Base-by-base conservation (phyloP, 1,140 invertebrate species). In the Heterodera schachtii region DNA sequence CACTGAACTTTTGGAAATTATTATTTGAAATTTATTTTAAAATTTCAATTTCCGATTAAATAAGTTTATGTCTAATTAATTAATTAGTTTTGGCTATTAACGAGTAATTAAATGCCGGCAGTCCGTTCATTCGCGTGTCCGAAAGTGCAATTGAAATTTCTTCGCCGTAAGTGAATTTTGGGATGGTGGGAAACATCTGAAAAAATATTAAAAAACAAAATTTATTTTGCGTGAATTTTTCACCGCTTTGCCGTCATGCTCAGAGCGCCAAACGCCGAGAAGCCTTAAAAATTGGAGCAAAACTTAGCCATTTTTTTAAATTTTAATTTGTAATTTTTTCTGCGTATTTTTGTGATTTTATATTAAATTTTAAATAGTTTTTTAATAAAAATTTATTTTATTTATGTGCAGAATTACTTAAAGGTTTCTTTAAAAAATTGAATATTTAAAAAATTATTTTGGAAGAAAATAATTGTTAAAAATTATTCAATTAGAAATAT, bases 91-190 rank as follows among this genome's bases (percentile, higher is more conserved):
- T 64, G 8, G 13, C 57, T 8, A 52, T 6, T 52, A 71, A 88
- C 87, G 89, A 89, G 73, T 89, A 89, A 81, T 89, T 89, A 44
- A 89, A 78, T 41, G 89, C 88, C 67, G 83, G 82, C 11, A 73
- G 66, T 21, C 81, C 77, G 57, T 69, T 66, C 41, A 87, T 77
- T 31, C 84, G 71, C 41, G 83, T 79, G 67, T 89, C 88, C 47
- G 89, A 73, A 66, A 89, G 76, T 19, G 80, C 82, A 64, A 89
- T 81, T 76, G 88, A 84, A 64, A 89, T 84, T 82, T 89, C 82
- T 82, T 89, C 88, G 49, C 88, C 88, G 66, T 86, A 89, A 44
- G 88, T 89, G 70, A 90, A 89, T 70, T 86, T 88, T 1, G 89
- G 89, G 73, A 89, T 89, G 31, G 88, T 90, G 6, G 87, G 87